Evolutionary conservation across 2,888 invertebrate species (phyloP), one percentile per base, ranked within the genome.

Genomic region (Seladonia tumulorum): DNA sequence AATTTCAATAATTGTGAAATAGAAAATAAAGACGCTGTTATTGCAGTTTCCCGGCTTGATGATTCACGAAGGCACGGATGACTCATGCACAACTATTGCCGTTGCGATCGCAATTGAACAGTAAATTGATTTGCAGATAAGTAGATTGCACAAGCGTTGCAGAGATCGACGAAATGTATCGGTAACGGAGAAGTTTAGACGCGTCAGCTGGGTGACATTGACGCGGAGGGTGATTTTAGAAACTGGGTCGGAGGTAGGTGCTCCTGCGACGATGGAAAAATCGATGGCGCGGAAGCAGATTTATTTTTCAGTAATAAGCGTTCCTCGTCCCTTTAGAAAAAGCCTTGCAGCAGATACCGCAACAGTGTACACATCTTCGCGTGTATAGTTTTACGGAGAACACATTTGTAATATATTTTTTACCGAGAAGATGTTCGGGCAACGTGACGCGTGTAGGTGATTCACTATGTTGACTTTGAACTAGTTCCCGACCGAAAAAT

Each of bases 1-100:
- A 35, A 0, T 35, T 35, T 35, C 35, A 35, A 35, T 35, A 35
- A 35, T 35, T 35, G 35, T 35, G 35, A 35, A 35, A 35, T 4
- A 35, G 35, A 35, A 68, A 29, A 76, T 42, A 42, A 25, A 18
- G 25, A 60, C 74, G 29, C 29, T 25, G 42, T 70, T 45, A 39
- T 29, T 16, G 22, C 35, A 49, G 53, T 82, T 80, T 45, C 12
- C 5, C 16, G 68, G 39, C 53, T 39, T 29, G 22, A 25, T 80
- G 80, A 82, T n/a, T 80, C 82, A 49, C 10, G 29, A 8, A 18
- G 47, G 12, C 16, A 7, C 14, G 8, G 39, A 57, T 76, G n/a
- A 42, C 12, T n/a, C 53, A n/a, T 45, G 8, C 4, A 12, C 16
- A 10, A 29, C 29, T 49, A 22, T 18, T 35, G 47, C 45, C 18